These are phyloP conservation scores for Ischnus inquisitorius DNA, from an alignment of 2,888 invertebrate genomes.

Conservation along the genomic window DNA sequence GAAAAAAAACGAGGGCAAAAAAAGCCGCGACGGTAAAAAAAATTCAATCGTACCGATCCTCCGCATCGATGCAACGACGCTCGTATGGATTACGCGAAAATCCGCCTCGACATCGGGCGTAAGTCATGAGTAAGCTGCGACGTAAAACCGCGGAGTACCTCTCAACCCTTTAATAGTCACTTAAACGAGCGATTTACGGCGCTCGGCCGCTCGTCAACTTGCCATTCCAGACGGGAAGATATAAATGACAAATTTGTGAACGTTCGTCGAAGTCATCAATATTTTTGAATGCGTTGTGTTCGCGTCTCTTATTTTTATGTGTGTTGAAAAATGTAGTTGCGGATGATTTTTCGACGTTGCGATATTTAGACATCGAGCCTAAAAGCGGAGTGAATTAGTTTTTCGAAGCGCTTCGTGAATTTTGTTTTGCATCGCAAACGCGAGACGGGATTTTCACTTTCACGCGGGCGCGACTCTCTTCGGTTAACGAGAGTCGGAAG, in stretches of 20 bases:
- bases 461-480: neutral
- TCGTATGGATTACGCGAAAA: neutral
- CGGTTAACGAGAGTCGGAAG: constrained; percentile 9
- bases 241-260: no score
- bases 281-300: no score
- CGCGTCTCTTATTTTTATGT: no score
- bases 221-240: no score
- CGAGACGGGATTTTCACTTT: neutral
- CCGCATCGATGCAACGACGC: constrained; percentile 11
- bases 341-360: no score
- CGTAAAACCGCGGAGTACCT: neutral
- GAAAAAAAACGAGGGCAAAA: constrained; percentile 2
- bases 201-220: neutral
- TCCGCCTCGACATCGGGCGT: neutral
- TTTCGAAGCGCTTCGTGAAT: no score
- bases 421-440: neutral
- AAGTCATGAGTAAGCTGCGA: constrained; percentile 1
- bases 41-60: constrained; percentile 39
- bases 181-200: neutral
- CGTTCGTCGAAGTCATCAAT: no score
- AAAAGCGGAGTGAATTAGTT: no score
- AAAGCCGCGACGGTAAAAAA: neutral
- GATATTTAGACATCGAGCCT: no score
- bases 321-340: no score
- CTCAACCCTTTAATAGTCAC: neutral